phyloP scores from a whole-genome alignment of 2,888 invertebrate species.

The Plagodis pulveraria region DNA sequence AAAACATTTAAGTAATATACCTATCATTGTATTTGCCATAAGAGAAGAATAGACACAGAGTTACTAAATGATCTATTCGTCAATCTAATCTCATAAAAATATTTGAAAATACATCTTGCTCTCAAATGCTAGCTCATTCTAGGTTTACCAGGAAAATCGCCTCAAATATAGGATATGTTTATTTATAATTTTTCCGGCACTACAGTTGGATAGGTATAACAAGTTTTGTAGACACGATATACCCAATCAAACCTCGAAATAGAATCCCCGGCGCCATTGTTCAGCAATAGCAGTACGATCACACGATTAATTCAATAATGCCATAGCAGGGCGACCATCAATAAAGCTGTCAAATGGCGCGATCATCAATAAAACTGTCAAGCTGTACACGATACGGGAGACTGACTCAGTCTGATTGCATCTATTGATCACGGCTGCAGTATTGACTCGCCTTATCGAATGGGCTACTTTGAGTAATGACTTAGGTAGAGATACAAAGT shows the following conservation, averaged over 20 bases:
- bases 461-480: constrained; percentile 8
- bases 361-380: constrained; percentile 68
- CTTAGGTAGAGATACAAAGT: background rate
- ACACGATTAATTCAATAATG: constrained; percentile 55
- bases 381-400: constrained; percentile 48
- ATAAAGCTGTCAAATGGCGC: constrained; percentile 63
- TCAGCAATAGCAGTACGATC: constrained; percentile 39
- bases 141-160: no score
- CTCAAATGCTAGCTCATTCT: no score
- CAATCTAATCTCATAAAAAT: no score
- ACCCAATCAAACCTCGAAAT: constrained; percentile 34
- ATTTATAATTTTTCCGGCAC: no score
- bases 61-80: no score
- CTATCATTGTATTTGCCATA: no score
- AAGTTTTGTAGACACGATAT: constrained; percentile 7
- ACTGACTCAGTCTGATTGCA: constrained; percentile 20
- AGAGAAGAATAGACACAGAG: no score
- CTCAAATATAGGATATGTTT: no score
- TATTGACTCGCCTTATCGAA: constrained; percentile 11
- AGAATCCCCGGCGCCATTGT: constrained; percentile 51
- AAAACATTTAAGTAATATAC: no score
- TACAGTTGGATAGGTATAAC: no score
- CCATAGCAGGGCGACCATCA: constrained; percentile 59
- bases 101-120: no score
- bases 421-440: constrained; percentile 19